Conservation (phyloP, 2,888 invertebrate species). For the Cataglyphis rosenhaueri region DNA sequence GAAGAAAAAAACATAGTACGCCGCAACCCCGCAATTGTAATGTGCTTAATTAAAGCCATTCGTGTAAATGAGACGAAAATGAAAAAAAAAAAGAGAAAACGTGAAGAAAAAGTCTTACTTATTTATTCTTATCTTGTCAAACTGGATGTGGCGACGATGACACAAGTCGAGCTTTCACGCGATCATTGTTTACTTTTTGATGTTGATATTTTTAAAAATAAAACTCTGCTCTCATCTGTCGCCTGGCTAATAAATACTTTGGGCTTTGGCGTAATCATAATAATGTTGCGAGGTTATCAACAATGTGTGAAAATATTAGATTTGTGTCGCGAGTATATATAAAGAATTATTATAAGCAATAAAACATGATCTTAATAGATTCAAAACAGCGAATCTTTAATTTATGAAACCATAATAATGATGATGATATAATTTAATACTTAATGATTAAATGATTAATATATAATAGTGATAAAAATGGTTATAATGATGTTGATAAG, state of each 20-base stretch:
- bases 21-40: constrained; percentile 24
- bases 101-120: constrained; percentile 55
- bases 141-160: constrained; percentile 77
- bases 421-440: neutral
- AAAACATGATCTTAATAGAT: neutral
- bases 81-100: constrained; percentile 30
- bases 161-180: constrained; percentile 66
- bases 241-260: constrained; percentile 74
- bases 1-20: constrained; percentile 41
- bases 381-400: neutral
- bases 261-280: constrained; percentile 56
- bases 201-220: constrained; percentile 18
- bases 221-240: constrained; percentile 60
- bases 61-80: constrained; percentile 49
- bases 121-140: constrained; percentile 75
- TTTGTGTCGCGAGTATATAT: neutral
- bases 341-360: neutral
- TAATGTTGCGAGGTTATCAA: neutral
- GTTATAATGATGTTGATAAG: neutral
- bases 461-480: neutral
- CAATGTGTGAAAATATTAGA: neutral
- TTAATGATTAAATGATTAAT: constrained; percentile 4
- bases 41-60: constrained; percentile 18
- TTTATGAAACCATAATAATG: neutral
- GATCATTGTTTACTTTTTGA: constrained; percentile 46